phyloP scores from a whole-genome alignment of 1,140 invertebrate species.

The Gonioctena quinquepunctata region DNA sequence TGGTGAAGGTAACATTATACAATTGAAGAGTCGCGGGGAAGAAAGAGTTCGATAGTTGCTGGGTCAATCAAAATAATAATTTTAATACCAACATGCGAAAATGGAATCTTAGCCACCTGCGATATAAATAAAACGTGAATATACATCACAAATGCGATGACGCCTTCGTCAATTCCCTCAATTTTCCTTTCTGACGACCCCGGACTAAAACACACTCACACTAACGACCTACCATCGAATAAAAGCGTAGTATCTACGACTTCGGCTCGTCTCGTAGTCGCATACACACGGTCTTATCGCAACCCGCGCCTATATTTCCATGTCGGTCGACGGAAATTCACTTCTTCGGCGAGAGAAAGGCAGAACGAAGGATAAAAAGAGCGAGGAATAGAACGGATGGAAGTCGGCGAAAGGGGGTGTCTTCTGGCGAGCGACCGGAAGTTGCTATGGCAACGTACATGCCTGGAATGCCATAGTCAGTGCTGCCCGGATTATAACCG shows the following conservation, averaged over 20 bases:
- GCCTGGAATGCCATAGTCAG: conserved; percentile 35
- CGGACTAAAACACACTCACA: neutral
- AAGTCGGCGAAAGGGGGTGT: conserved; percentile 6
- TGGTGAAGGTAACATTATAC: too few relatives aligned
- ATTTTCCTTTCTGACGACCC: too few relatives aligned
- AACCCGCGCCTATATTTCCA: neutral
- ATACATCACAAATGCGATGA: too few relatives aligned
- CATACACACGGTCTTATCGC: neutral
- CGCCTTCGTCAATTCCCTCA: too few relatives aligned
- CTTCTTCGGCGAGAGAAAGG: neutral
- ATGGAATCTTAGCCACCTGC: too few relatives aligned
- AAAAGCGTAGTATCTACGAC: conserved; percentile 1
- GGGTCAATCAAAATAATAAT: too few relatives aligned
- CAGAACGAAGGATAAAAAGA: neutral
- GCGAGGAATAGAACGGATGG: neutral
- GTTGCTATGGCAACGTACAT: conserved; percentile 34
- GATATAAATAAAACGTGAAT: too few relatives aligned
- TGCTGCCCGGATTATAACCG: conserved; percentile 23
- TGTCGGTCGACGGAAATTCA: neutral
- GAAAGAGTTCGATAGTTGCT: too few relatives aligned
- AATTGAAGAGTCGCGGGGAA: too few relatives aligned
- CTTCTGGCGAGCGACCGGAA: conserved; percentile 13
- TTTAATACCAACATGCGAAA: too few relatives aligned
- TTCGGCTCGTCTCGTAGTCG: too few relatives aligned
- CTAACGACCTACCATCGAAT: neutral